phyloP scores from a whole-genome alignment of 2,888 invertebrate species.

The Drosophila maculinotata region DNA sequence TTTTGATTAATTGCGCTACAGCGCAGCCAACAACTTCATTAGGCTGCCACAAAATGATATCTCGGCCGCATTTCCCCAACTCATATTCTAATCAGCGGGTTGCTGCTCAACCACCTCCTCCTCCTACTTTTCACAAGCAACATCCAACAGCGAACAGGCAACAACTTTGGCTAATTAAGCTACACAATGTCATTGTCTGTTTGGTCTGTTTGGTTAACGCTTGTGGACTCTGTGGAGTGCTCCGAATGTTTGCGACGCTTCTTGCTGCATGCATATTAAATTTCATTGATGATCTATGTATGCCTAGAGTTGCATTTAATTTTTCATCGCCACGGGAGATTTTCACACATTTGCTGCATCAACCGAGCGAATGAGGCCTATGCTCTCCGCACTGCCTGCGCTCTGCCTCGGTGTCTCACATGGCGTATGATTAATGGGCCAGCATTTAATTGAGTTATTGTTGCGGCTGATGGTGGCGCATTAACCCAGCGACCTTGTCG shows the following conservation, averaged over 20 bases:
- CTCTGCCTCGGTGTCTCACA: constrained; percentile 44
- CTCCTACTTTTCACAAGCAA: constrained; percentile 12
- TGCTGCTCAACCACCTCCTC: constrained; percentile 4
- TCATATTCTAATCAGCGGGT: constrained; percentile 74
- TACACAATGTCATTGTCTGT: constrained; percentile 76
- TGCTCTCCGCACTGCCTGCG: not conserved
- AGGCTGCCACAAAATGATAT: constrained; percentile 59
- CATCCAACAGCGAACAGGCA: constrained; percentile 23
- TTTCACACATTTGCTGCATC: constrained; percentile 78
- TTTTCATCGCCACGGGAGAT: constrained; percentile 82
- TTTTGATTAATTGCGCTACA: constrained; percentile 75
- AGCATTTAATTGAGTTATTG: constrained; percentile 80
- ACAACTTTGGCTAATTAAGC: constrained; percentile 81
- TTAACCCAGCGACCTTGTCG: constrained; percentile 79
- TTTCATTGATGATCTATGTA: constrained; percentile 82
- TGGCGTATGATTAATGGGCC: constrained; percentile 77
- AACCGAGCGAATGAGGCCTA: constrained; percentile 3
- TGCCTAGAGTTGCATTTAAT: constrained; percentile 78
- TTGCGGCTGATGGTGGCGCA: constrained; percentile 55
- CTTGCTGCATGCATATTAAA: constrained; percentile 74
- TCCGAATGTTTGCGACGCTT: constrained; percentile 42
- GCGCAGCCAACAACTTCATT: constrained; percentile 69
- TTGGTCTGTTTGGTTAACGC: constrained; percentile 20
- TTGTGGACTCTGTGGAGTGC: constrained; percentile 27
- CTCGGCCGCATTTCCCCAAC: constrained; percentile 21